Conservation (phyloP, 2,797 vertebrate species). For the Periparus ater region DNA sequence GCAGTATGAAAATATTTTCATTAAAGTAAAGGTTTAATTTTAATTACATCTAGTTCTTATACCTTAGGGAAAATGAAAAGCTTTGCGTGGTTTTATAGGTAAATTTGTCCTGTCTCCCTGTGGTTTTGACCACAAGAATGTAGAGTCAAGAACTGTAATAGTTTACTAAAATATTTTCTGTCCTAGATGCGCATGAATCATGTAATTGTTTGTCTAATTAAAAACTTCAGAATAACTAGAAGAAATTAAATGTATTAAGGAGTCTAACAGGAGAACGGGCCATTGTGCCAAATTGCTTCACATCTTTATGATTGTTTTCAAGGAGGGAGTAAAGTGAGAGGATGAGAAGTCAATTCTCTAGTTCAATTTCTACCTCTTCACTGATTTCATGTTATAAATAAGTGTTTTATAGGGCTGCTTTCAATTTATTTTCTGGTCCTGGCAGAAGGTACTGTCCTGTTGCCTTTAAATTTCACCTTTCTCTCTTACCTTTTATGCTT, state of each 20-base stretch:
- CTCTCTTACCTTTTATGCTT: background rate
- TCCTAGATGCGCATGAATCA: conserved; percentile 30
- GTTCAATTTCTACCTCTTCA: conserved; percentile 40
- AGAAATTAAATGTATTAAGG: conserved; percentile 29
- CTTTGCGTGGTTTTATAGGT: background rate
- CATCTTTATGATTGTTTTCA: conserved; percentile 47
- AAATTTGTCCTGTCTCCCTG: conserved; percentile 31
- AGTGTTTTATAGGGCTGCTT: background rate
- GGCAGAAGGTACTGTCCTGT: background rate
- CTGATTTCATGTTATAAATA: background rate
- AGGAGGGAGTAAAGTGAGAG: conserved; percentile 32
- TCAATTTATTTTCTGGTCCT: background rate
- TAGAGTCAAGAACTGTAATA: background rate
- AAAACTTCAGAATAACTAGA: conserved; percentile 26
- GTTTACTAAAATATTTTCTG: conserved; percentile 42
- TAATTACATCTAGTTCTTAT: background rate
- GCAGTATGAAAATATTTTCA: background rate
- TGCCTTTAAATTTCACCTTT: background rate
- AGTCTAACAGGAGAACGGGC: background rate
- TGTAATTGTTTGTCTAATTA: conserved; percentile 51
- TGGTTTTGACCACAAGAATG: conserved; percentile 37
- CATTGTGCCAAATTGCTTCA: background rate
- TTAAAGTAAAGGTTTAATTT: background rate
- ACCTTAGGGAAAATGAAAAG: background rate
- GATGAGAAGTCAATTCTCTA: conserved; percentile 22